A percentile compares a stretch with the other conserved stretches of the same genome.
Conservation (phyloP, 1,140 invertebrate genomes). For the Procambarus virginalis region DNA sequence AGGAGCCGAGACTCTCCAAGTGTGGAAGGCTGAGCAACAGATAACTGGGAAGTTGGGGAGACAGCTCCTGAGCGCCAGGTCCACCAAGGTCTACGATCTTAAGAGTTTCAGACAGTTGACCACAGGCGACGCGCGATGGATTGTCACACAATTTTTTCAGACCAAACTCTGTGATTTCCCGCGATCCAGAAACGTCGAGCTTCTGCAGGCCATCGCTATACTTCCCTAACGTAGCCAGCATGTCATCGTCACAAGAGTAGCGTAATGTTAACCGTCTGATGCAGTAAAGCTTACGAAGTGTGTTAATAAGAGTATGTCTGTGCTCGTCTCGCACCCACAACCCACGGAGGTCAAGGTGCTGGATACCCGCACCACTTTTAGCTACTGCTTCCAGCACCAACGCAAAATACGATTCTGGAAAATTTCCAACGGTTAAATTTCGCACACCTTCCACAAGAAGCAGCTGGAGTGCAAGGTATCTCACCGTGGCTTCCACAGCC, state of each 20-base stretch:
- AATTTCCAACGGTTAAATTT: slow-evolving; percentile 36
- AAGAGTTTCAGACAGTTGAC: slow-evolving; percentile 16
- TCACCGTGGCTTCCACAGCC: slow-evolving; percentile 33
- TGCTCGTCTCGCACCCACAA: slow-evolving; percentile 45
- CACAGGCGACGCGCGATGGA: slow-evolving; percentile 28
- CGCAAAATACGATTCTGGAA: slow-evolving; percentile 46
- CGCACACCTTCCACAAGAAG: slow-evolving; percentile 48
- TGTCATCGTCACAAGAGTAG: slow-evolving; percentile 56
- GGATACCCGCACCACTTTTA: slow-evolving; percentile 33
- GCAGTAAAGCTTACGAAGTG: slow-evolving; percentile 22
- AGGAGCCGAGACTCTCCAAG: slow-evolving; percentile 48
- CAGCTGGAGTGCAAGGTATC: slow-evolving; percentile 49
- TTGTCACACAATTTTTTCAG: slow-evolving; percentile 31
- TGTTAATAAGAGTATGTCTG: slow-evolving; percentile 25
- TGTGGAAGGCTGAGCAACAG: slow-evolving; percentile 40
- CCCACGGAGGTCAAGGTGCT: slow-evolving; percentile 48
- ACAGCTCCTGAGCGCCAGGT: slow-evolving; percentile 34
- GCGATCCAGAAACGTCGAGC: slow-evolving; percentile 33
- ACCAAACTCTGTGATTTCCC: slow-evolving; percentile 30
- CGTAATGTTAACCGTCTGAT: slow-evolving; percentile 45
- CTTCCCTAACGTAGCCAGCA: slow-evolving; percentile 49
- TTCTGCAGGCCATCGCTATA: slow-evolving; percentile 47
- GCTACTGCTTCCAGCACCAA: slow-evolving; percentile 37
- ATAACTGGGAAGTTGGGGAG: slow-evolving; percentile 12
- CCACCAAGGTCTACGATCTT: slow-evolving; percentile 56